phyloP scores from a whole-genome alignment of 2,888 invertebrate species.

The Philereme transversata region DNA sequence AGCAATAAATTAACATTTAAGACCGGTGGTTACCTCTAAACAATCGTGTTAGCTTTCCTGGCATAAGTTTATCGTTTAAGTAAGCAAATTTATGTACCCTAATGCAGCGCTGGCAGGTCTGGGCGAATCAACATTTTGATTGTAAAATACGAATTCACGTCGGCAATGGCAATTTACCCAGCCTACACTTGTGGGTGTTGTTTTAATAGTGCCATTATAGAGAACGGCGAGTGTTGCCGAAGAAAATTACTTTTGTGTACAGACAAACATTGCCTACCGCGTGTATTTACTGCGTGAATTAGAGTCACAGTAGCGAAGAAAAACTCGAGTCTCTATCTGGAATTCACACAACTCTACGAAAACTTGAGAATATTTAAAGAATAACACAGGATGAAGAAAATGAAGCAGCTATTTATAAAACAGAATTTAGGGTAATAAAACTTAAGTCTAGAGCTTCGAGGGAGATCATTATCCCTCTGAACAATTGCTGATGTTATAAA shows the following conservation, averaged over 20 bases:
- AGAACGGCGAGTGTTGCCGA: slow-evolving; percentile 72
- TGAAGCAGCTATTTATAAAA: slow-evolving; percentile 3
- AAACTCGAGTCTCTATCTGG: slow-evolving; percentile 28
- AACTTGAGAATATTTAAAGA: slow-evolving; percentile 8
- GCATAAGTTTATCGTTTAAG: slow-evolving; percentile 70
- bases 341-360: slow-evolving; percentile 29
- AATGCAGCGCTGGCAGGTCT: slow-evolving; percentile 72
- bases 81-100: slow-evolving; percentile 75
- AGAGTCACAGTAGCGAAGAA: slow-evolving; percentile 42
- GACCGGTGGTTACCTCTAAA: slow-evolving; percentile 62
- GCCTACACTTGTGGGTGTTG: slow-evolving; percentile 76
- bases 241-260: slow-evolving; percentile 70
- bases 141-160: slow-evolving; percentile 73
- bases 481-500: slow-evolving; percentile 35
- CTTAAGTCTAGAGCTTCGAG: slow-evolving; percentile 27
- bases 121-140: slow-evolving; percentile 79
- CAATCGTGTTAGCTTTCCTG: slow-evolving; percentile 65
- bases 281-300: slow-evolving; percentile 56
- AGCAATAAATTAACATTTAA: slow-evolving; percentile 67
- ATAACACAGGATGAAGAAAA: slow-evolving; percentile 5
- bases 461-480: slow-evolving; percentile 30
- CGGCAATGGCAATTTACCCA: slow-evolving; percentile 73
- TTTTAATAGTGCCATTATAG: slow-evolving; percentile 79
- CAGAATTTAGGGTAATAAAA: slow-evolving; percentile 9
- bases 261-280: slow-evolving; percentile 57